Conservation (phyloP, 1,140 invertebrate species). For the Drosophila seguyi region DNA sequence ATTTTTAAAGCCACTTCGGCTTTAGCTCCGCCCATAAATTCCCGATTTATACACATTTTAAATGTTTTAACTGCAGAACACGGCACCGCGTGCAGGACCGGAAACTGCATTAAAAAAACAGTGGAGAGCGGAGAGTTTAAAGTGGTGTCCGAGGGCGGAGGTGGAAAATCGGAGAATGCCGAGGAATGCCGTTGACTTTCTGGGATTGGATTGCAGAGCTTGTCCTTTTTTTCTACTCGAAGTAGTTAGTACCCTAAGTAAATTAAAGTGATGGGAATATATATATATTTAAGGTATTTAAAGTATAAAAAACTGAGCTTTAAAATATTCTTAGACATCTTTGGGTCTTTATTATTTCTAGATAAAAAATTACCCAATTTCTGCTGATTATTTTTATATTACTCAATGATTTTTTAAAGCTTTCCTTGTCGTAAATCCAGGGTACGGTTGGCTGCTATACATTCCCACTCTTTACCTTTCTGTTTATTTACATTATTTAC, state of each 20-base stretch:
- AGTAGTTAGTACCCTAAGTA: slow-evolving; percentile 1
- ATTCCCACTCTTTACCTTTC: background rate
- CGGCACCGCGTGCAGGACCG: slow-evolving; percentile 28
- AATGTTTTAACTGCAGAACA: slow-evolving; percentile 63
- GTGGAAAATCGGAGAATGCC: slow-evolving; percentile 24
- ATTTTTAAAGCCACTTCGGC: slow-evolving; percentile 73
- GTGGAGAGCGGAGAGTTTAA: slow-evolving; percentile 5
- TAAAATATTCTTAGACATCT: background rate
- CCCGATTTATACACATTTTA: slow-evolving; percentile 66
- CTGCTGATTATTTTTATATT: no score
- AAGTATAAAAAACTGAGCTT: background rate
- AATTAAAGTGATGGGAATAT: no score
- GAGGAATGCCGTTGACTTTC: slow-evolving; percentile 42
- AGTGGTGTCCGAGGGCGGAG: slow-evolving; percentile 25
- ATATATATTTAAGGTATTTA: no score
- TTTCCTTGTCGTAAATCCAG: background rate
- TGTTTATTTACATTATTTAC: slow-evolving; percentile 68
- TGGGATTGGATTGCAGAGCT: slow-evolving; percentile 35
- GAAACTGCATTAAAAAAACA: slow-evolving; percentile 54
- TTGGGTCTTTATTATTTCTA: no score
- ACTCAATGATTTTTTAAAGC: no score
- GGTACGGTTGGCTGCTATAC: background rate
- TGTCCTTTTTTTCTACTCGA: background rate
- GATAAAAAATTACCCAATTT: background rate
- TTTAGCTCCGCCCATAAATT: slow-evolving; percentile 40